Evolutionary conservation across 1,140 invertebrate genomes (phyloP).

Genomic region (Cotesia chilonis): DNA sequence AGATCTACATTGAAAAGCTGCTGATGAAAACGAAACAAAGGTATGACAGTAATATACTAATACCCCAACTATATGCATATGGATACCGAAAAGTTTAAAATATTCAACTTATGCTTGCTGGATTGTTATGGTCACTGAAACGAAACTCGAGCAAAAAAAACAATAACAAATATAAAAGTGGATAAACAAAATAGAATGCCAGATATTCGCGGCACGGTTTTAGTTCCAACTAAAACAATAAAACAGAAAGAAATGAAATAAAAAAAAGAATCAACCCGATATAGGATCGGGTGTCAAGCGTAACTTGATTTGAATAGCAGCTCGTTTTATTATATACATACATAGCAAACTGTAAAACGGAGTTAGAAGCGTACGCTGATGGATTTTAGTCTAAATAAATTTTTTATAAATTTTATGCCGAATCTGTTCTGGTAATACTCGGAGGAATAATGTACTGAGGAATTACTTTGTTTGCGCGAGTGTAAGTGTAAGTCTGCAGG

Average conservation of each 20-base stretch:
- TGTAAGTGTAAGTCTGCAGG: no score
- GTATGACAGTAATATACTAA: neutral
- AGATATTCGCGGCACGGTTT: neutral
- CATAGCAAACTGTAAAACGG: neutral
- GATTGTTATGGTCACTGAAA: slow-evolving; percentile 9
- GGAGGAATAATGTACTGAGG: no score
- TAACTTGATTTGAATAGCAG: slow-evolving; percentile 1
- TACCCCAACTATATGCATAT: neutral
- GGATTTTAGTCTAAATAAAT: no score
- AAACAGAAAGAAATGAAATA: neutral
- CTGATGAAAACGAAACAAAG: neutral
- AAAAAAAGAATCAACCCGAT: neutral
- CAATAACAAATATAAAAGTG: neutral
- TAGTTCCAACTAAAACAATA: neutral
- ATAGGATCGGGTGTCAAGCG: slow-evolving; percentile 22
- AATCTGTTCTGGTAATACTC: no score
- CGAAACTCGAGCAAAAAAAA: slow-evolving; percentile 4
- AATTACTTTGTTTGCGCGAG: no score
- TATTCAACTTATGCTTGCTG: neutral
- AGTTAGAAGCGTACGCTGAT: no score
- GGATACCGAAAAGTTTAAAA: neutral
- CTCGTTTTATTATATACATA: neutral
- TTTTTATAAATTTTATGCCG: no score
- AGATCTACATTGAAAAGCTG: no score
- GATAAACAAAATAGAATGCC: neutral